Evolutionary conservation across 2,888 invertebrate genomes (phyloP), one percentile per base, ranked within the genome.

Genomic region (Marronus borbonicus): DNA sequence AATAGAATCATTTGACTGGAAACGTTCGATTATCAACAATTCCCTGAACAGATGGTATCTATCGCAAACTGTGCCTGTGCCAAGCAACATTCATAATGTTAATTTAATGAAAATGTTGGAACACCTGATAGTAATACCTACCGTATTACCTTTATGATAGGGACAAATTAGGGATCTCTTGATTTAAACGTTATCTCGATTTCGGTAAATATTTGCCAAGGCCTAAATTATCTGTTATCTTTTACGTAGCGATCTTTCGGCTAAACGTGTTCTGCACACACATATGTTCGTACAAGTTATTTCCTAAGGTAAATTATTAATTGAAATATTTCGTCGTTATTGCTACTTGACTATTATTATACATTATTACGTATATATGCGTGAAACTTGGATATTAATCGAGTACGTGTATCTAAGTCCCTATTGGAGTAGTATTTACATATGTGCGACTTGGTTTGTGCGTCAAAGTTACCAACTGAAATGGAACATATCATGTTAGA

Each of bases 61-160:
- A 44, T 44, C 2, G 44, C 12, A 44, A 44, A 44, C 12, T 8
- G 0, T 44, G 8, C 8, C 8, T 44, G 44, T 44, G 44, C 8
- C 8, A 44, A 12, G 12, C 12, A 44, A 8, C 44, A 12, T 44
- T 44, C 44, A 44, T 44, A 44, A 44, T 12, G 12, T 44, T 44
- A 12, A 58, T 58, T 17, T 58, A 58, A 58, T 58, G 55, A 58
- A 58, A 58, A 58, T 58, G 55, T 58, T 20, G 20, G n/a, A 58
- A 58, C 17, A 58, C 8, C 55, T 20, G n/a, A 58, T 58, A 58
- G 8, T 58, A 58, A 17, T 58, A 17, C 55, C 44, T 44, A 12
- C 44, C 44, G 44, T 44, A 44, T 44, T 44, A 12, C 44, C 8
- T 44, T 44, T 44, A 44, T 8, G 44, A 44, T 44, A 12, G 10